These are phyloP conservation scores for Mimachlamys varia DNA, from an alignment of 2,888 invertebrate genomes.

Conservation along the genomic window DNA sequence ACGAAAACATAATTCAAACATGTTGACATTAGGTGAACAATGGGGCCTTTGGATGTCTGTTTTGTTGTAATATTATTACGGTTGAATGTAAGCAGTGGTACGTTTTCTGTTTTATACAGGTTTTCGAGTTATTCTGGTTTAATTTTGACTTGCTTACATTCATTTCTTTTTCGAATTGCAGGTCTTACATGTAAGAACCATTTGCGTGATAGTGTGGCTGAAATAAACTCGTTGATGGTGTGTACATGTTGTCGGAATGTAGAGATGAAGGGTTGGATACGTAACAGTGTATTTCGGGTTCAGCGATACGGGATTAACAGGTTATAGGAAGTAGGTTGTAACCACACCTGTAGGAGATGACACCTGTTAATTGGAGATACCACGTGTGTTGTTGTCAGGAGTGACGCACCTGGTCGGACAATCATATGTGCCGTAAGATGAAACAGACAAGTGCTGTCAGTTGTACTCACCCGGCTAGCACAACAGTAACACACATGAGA, in stretches of 20 bases:
- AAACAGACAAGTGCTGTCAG: constrained; percentile 2
- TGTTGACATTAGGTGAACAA: no score
- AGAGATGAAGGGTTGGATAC: neutral
- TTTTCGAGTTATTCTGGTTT: neutral
- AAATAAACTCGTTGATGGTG: no score
- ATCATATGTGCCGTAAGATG: constrained; percentile 14
- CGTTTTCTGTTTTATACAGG: neutral
- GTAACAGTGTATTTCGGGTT: neutral
- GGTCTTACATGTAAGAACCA: no score
- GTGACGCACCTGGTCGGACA: constrained; percentile 21
- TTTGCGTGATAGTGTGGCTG: no score
- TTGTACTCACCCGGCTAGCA: constrained; percentile 17
- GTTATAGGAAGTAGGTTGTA: neutral
- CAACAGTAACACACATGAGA: constrained; percentile 2
- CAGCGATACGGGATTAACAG: neutral
- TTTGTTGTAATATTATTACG: no score
- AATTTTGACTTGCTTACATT: neutral
- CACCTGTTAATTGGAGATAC: neutral
- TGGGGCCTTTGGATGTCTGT: no score
- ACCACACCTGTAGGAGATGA: neutral
- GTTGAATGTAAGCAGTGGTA: no score
- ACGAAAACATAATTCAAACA: neutral
- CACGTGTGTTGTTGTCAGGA: neutral
- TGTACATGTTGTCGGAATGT: no score
- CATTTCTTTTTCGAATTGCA: no score